Evolutionary conservation across 2,888 invertebrate genomes (phyloP).

Genomic region (Aradus depressus): DNA sequence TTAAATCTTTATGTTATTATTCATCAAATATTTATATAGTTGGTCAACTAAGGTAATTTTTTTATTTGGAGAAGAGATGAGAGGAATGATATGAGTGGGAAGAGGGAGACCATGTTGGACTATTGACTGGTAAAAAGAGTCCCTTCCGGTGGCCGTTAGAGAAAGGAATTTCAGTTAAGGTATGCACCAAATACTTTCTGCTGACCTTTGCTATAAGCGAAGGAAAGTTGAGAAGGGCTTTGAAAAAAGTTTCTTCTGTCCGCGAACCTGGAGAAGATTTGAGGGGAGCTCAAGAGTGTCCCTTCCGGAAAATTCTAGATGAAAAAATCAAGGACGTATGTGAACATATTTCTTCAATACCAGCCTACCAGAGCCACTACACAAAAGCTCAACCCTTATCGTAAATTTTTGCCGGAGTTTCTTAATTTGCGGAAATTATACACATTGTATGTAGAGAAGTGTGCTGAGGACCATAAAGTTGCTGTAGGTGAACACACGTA

Average conservation of each 20-base stretch:
- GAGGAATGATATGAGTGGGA: no score
- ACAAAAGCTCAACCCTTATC: slow-evolving; percentile 18
- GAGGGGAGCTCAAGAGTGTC: slow-evolving; percentile 1
- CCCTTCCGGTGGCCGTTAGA: no score
- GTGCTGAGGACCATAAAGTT: no score
- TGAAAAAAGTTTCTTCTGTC: not conserved
- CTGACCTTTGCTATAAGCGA: not conserved
- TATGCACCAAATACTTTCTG: slow-evolving; percentile 3
- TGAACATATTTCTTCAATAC: slow-evolving; percentile 16
- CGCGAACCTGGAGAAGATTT: slow-evolving; percentile 5
- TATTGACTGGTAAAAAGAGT: no score
- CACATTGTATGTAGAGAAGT: slow-evolving; percentile 10
- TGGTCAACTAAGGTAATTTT: no score
- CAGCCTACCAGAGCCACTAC: slow-evolving; percentile 21
- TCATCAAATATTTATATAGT: no score
- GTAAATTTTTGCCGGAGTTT: slow-evolving; percentile 11
- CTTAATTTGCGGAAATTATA: slow-evolving; percentile 17
- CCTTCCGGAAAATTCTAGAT: slow-evolving; percentile 4
- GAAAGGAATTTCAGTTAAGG: slow-evolving; percentile 1
- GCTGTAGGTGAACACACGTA: slow-evolving; percentile 25
- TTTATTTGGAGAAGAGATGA: no score
- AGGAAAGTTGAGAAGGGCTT: not conserved
- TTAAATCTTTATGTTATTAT: no score
- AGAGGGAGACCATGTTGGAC: no score
- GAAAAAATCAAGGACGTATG: not conserved